phyloP scores from a whole-genome alignment of 2,888 invertebrate genomes.

The Frankliniella intonsa region DNA sequence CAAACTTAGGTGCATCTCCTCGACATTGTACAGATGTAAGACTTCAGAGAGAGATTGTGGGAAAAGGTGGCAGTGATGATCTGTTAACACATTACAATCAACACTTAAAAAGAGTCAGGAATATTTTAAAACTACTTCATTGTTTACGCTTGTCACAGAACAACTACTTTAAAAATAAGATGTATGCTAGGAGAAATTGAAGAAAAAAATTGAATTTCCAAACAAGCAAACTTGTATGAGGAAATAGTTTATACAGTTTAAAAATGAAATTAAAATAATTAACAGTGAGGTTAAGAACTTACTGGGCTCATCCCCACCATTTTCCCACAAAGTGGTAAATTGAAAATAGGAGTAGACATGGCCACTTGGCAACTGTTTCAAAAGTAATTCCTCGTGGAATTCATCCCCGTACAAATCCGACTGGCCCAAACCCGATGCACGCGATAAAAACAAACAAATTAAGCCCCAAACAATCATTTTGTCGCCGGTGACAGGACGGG shows the following conservation, averaged over 20 bases:
- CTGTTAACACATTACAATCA: slow-evolving; percentile 47
- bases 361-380: slow-evolving; percentile 77
- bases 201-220: background rate
- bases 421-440: background rate
- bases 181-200: too few relatives aligned
- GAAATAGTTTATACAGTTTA: background rate
- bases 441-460: background rate
- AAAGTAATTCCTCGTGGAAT: slow-evolving; percentile 81
- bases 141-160: too few relatives aligned
- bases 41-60: slow-evolving; percentile 87
- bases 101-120: background rate
- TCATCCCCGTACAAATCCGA: slow-evolving; percentile 51
- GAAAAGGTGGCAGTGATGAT: slow-evolving; percentile 78
- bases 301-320: slow-evolving; percentile 55
- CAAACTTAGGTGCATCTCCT: slow-evolving; percentile 85
- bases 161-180: background rate
- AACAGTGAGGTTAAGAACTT: slow-evolving; percentile 45
- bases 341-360: slow-evolving; percentile 88
- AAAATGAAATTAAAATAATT: slow-evolving; percentile 12
- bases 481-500: slow-evolving; percentile 5
- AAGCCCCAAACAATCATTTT: background rate
- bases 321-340: slow-evolving; percentile 76
- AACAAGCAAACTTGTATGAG: background rate
- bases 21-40: slow-evolving; percentile 73
- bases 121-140: too few relatives aligned